These are phyloP conservation scores for Dynastes grantii DNA, from an alignment of 2,888 invertebrate genomes.

Conservation along the genomic window DNA sequence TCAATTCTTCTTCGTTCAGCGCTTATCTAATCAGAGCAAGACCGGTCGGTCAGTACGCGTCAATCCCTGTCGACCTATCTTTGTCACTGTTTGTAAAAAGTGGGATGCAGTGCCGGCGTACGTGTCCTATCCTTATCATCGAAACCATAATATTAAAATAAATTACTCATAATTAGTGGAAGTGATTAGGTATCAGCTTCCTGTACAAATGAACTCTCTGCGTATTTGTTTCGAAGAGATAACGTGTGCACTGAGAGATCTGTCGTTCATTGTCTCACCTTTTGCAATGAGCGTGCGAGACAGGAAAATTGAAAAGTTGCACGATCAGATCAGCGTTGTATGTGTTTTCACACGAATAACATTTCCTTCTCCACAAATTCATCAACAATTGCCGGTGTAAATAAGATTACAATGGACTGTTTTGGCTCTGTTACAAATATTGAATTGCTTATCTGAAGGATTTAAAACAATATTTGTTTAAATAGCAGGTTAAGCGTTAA, in stretches of 20 bases:
- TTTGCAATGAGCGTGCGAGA: neutral
- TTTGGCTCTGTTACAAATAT: too few relatives aligned
- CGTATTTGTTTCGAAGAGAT: constrained; percentile 34
- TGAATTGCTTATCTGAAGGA: too few relatives aligned
- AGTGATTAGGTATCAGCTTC: constrained; percentile 50
- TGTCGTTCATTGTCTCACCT: constrained; percentile 15
- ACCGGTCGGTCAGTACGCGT: constrained; percentile 18
- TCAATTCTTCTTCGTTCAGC: neutral
- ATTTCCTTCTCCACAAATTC: too few relatives aligned
- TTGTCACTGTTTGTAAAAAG: constrained; percentile 34
- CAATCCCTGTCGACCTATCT: constrained; percentile 35
- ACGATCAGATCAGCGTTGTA: neutral
- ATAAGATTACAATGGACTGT: too few relatives aligned
- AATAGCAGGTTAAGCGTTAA: too few relatives aligned
- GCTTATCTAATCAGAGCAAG: constrained; percentile 21
- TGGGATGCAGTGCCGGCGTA: constrained; percentile 43
- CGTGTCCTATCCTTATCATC: constrained; percentile 45
- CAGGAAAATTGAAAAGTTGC: constrained; percentile 9
- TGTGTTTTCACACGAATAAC: constrained; percentile 7
- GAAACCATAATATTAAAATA: constrained; percentile 47
- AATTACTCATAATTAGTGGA: constrained; percentile 52
- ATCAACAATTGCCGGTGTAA: too few relatives aligned
- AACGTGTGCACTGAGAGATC: constrained; percentile 25
- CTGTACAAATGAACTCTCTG: constrained; percentile 39
- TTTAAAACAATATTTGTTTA: too few relatives aligned